Base-by-base conservation (phyloP, 1,140 invertebrate genomes). In the Dolichoris vasculosae region DNA sequence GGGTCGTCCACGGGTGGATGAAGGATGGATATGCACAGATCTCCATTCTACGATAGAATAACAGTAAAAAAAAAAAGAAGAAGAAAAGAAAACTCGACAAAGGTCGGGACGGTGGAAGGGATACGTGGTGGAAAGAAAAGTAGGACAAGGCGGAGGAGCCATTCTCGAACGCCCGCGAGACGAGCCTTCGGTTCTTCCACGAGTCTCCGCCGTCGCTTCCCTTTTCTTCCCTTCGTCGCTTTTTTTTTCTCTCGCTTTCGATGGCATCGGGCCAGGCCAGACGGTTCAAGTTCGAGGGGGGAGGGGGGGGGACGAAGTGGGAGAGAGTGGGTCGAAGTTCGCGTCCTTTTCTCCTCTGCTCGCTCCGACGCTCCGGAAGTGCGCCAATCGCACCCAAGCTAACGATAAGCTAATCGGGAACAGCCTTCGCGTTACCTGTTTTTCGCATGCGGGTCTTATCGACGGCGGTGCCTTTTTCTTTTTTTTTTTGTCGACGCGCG, bases 1-100 rank as follows among this genome's bases (percentile, higher is more conserved):
- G 99, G 99, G 94, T 99, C 99, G 94, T 99, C 99, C 80, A 99
- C 96, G 43, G 99, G 99, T 79, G 99, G 98, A 94, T 99, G 99
- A 71, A 99, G 95, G 92, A 99, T 99, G 87, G 98, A 99, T 94
- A 99, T 99, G 94, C 99, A 99, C 40, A 99, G 95, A 93, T 99
- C 99, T 67, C 99, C 99, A 94, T 99, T 99, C 97, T 99, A 93
- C 75, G 95, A 96, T 88, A 87, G 89, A 88, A 73, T 8, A n/a
- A 63, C 6, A 30, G 40, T 38, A 46, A 69, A 63, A 84, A 32
- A 77, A 35, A 87, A 30, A 86, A 35, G 59, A 77, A 73, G 63
- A 82, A 40, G 30, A 51, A 35, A 51, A 69, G 78, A 85, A n/a
- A 78, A 2, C 6, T 35, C 23, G 32, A 20, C 71, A 73, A 46